Conservation (phyloP, 2,888 invertebrate species). For the Tachina grossa region DNA sequence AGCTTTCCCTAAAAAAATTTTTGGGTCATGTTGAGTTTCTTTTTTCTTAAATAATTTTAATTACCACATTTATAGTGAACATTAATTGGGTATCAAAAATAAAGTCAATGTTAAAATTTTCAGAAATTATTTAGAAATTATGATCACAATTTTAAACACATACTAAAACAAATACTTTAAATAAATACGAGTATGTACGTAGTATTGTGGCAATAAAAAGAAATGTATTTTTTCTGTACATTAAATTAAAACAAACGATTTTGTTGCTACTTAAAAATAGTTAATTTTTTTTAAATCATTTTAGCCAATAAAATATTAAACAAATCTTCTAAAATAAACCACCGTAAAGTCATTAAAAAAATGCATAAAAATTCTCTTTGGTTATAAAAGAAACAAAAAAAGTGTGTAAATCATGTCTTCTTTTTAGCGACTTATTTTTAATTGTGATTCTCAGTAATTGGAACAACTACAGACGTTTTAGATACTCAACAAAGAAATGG, state of each 20-base stretch:
- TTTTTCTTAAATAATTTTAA: no score
- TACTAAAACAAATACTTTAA: no score
- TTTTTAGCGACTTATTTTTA: not conserved
- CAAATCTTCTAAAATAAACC: conserved; percentile 30
- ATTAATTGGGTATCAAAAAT: no score
- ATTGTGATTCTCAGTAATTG: conserved; percentile 42
- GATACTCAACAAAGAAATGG: not conserved
- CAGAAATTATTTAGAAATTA: not conserved
- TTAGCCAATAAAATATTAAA: conserved; percentile 1
- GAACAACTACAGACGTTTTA: not conserved
- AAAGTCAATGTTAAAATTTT: not conserved
- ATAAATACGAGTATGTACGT: no score
- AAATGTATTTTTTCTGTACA: no score
- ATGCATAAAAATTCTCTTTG: not conserved
- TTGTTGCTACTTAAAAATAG: conserved; percentile 3
- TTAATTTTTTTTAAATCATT: not conserved
- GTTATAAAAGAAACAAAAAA: conserved; percentile 20
- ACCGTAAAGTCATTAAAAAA: conserved; percentile 21
- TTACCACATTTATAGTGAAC: no score
- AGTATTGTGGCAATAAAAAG: no score
- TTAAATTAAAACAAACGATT: not conserved
- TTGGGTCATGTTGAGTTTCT: not conserved
- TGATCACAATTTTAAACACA: no score
- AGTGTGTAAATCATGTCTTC: conserved; percentile 43
- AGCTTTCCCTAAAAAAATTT: not conserved